Evolutionary conservation across 37 sponge, comb jelly and placozoan genomes (phyloP), one percentile per base, ranked within the genome.

Genomic region (Theonella swinhoei): DNA sequence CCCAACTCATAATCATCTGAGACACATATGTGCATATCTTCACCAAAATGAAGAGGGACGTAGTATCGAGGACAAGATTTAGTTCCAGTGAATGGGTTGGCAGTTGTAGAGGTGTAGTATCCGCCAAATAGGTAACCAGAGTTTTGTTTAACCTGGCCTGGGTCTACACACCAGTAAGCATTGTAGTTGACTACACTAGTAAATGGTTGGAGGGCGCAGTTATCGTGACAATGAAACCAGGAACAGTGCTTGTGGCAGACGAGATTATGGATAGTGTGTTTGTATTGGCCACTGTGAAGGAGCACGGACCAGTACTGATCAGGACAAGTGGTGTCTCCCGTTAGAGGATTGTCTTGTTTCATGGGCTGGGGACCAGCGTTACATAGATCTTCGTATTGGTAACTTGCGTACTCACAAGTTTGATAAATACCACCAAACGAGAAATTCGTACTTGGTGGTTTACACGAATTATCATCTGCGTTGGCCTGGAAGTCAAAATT

Each of bases 41-140:
- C 88, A 3, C 88, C 91, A 68, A 94, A 69, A 22, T 69, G 83
- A 23, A 94, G 68, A 0, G 85, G 72, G 20, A 72, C 26, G 36
- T 76, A 94, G 41, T 89, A 85, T 1, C n/a, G 34, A 3, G 94
- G 94, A 38, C 94, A 94, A 23, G 72, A 25, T 78, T 69, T 77
- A 5, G 88, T 41, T 4, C 85, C 67, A 8, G 91, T 90, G 42
- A 90, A 42, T 0, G 94, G 94, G 64, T 94, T 94, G 34, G 67
- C 47, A 3, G 38, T 36, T 7, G 61, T 88, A 26, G 91, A 65
- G 0, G 91, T 90, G 66, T 72, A 94, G 30, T 85, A 64, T 41
- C 94, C 94, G 35, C 94, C 94, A 68, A 94, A 94, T 4, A 94
- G 84, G 62, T 74, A 94, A 25, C 94, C 94, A 35, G 28, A 34